These are phyloP conservation scores for Frankliniella intonsa DNA, from an alignment of 2,888 invertebrate species.

Conservation along the genomic window DNA sequence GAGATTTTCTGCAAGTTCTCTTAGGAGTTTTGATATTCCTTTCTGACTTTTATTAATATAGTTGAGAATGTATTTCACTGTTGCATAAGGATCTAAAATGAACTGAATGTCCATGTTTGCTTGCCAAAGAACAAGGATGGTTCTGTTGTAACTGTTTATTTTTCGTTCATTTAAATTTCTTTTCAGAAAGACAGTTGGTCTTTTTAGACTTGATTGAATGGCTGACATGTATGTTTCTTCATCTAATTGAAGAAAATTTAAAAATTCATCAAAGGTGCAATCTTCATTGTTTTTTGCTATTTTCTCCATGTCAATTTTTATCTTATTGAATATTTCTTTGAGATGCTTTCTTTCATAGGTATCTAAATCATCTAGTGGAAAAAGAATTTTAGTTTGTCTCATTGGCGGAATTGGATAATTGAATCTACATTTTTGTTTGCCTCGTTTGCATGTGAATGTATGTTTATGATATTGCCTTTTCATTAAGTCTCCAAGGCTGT, in stretches of 20 bases:
- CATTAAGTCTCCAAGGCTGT: too few relatives aligned
- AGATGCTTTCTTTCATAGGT: neutral
- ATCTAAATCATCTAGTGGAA: conserved; percentile 34
- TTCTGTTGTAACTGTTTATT: conserved; percentile 40
- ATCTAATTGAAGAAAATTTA: conserved; percentile 32
- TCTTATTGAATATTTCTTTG: neutral
- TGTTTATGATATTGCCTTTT: conserved; percentile 37
- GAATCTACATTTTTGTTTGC: conserved; percentile 32
- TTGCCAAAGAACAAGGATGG: conserved; percentile 36
- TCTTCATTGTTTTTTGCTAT: conserved; percentile 20
- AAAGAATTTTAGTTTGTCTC: conserved; percentile 34
- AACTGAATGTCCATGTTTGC: too few relatives aligned
- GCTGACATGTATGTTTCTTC: conserved; percentile 35
- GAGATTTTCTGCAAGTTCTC: neutral
- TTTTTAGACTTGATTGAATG: conserved; percentile 35
- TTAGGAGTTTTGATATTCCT: neutral
- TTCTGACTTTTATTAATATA: neutral
- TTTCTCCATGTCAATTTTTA: neutral
- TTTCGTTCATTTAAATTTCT: conserved; percentile 32
- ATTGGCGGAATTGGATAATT: conserved; percentile 20
- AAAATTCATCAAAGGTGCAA: conserved; percentile 34
- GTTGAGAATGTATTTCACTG: neutral
- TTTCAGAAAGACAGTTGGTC: too few relatives aligned
- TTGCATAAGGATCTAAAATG: neutral
- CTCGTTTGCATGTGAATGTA: conserved; percentile 37